phyloP scores from a whole-genome alignment of 1,140 invertebrate genomes.

The Tetramorium alpestre region DNA sequence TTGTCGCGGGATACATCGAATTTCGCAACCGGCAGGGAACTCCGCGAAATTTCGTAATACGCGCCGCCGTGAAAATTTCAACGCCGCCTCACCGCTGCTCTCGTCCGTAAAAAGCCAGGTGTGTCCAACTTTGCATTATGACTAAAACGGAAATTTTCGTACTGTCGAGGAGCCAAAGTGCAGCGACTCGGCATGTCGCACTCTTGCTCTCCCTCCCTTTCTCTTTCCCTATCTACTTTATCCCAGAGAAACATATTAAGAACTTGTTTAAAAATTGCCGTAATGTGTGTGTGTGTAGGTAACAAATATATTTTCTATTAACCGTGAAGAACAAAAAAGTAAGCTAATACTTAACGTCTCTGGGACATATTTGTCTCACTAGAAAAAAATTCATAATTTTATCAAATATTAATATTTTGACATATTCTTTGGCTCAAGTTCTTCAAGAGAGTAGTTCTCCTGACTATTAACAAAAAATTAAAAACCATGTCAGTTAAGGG shows the following conservation, averaged over 20 bases:
- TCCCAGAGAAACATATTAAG: conserved; percentile 5
- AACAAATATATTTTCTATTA: conserved; percentile 8
- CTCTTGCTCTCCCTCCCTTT: not conserved
- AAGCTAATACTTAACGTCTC: not conserved
- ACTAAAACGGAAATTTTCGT: conserved; percentile 49
- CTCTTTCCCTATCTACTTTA: not conserved
- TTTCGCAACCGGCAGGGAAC: conserved; percentile 24
- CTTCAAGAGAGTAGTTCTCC: too few species aligned
- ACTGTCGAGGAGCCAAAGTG: conserved; percentile 34
- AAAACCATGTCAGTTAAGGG: too few species aligned
- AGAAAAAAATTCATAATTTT: too few species aligned
- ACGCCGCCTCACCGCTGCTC: conserved; percentile 3
- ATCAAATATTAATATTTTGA: too few species aligned
- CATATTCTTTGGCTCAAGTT: too few species aligned
- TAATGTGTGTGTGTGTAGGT: not conserved
- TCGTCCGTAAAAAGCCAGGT: conserved; percentile 28
- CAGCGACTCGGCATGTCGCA: conserved; percentile 12
- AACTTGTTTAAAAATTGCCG: conserved; percentile 1
- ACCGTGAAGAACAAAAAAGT: not conserved
- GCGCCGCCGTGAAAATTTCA: conserved; percentile 58
- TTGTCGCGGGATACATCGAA: conserved; percentile 39
- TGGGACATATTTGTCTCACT: too few species aligned
- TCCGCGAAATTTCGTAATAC: conserved; percentile 48
- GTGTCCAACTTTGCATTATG: conserved; percentile 49
- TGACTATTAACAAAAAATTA: too few species aligned